Percentiles rank a stretch among this genome's conserved stretches.
phyloP scores from a whole-genome alignment of 2,797 vertebrate genomes.

The Chloroceryle inda region DNA sequence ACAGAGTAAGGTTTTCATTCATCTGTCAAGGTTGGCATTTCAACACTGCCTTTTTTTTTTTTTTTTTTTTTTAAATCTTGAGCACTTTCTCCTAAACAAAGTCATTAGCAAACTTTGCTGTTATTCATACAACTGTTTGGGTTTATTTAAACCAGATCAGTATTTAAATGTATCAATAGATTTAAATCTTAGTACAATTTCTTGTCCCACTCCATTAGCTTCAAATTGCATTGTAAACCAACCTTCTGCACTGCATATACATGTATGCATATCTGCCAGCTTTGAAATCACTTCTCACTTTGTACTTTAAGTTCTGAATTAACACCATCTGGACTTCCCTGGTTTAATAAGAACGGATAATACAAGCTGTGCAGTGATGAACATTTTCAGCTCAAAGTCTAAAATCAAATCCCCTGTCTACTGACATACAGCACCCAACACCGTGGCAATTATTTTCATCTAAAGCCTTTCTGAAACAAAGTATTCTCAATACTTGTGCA shows the following conservation, averaged over 20 bases:
- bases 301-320: conserved; percentile 23
- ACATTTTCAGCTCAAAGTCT: not conserved
- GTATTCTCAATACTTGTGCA: not conserved
- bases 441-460: not conserved
- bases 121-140: not conserved
- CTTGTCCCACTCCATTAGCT: not conserved
- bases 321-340: conserved; percentile 48
- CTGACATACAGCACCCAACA: not conserved
- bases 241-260: not conserved
- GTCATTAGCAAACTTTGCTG: not conserved
- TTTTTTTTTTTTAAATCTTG: not conserved
- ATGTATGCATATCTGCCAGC: not conserved
- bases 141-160: not conserved
- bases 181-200: not conserved
- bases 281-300: not conserved
- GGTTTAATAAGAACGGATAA: not conserved
- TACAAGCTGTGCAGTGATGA: not conserved
- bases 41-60: not conserved
- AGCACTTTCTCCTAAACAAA: not conserved
- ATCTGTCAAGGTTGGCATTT: not conserved
- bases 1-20: not conserved
- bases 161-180: not conserved
- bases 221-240: not conserved
- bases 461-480: not conserved
- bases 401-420: not conserved